Conservation (phyloP, 2,888 invertebrate species). For the Pterostichus niger region DNA sequence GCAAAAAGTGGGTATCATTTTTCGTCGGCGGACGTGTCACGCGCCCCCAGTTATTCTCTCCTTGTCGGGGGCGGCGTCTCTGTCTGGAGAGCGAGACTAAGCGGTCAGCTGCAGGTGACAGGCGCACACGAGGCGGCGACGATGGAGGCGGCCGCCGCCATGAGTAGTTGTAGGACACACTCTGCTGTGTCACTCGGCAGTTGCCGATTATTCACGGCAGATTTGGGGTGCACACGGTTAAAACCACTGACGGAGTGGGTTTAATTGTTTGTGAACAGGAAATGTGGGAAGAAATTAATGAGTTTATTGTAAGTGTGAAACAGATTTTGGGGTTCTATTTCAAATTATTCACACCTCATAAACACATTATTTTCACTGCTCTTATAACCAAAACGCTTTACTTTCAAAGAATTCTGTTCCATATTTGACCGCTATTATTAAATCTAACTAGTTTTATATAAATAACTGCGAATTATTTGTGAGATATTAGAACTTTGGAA, state of each 20-base stretch:
- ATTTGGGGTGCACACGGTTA: slow-evolving; percentile 1
- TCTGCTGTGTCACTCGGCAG: neutral
- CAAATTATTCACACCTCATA: neutral
- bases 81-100: slow-evolving; percentile 11
- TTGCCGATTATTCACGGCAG: slow-evolving; percentile 14
- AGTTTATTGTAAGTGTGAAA: neutral
- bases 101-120: slow-evolving; percentile 25
- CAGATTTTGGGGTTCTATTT: neutral
- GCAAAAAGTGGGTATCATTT: slow-evolving; percentile 26
- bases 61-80: neutral
- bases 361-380: neutral
- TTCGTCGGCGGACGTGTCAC: slow-evolving; percentile 1
- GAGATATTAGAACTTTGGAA: no score
- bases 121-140: neutral
- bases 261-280: slow-evolving; percentile 15
- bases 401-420: no score
- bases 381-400: no score
- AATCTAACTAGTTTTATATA: no score
- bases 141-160: neutral
- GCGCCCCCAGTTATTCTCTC: neutral
- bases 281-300: slow-evolving; percentile 15
- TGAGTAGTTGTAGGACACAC: slow-evolving; percentile 16
- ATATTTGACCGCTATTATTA: no score
- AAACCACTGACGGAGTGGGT: slow-evolving; percentile 10
- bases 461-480: no score